Percentiles rank a stretch among this genome's conserved stretches.
Evolutionary conservation across 2,888 invertebrate genomes (phyloP).

Genomic region (Synanthedon vespiformis): DNA sequence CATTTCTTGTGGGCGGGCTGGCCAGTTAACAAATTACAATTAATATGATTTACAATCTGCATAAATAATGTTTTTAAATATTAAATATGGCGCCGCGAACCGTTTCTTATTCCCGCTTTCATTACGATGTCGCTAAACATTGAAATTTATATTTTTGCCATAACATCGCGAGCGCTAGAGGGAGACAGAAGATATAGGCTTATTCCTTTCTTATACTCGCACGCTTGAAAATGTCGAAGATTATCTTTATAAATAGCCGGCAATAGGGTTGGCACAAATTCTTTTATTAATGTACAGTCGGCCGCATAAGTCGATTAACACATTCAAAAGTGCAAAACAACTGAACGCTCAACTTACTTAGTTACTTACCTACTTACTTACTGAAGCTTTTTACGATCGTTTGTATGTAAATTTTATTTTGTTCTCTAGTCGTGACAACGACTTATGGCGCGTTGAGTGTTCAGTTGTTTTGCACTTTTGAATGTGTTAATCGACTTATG

Average conservation of each 20-base stretch:
- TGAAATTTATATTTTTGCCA: constrained; percentile 22
- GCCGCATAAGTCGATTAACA: no score
- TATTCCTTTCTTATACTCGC: not conserved
- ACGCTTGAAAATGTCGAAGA: constrained; percentile 4
- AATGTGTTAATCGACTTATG: no score
- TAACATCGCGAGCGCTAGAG: constrained; percentile 3
- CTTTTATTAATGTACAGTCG: no score
- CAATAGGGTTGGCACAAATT: not conserved
- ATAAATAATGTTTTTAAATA: constrained; percentile 43
- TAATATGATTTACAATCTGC: constrained; percentile 50
- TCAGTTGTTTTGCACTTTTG: no score
- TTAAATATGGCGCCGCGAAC: constrained; percentile 26
- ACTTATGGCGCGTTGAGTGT: no score
- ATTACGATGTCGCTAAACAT: constrained; percentile 39
- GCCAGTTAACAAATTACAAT: constrained; percentile 47
- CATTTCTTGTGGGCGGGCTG: constrained; percentile 13
- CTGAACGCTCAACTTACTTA: no score
- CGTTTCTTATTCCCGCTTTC: constrained; percentile 18
- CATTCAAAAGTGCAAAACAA: no score
- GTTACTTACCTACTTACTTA: no score
- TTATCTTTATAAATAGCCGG: not conserved
- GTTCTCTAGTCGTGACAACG: no score
- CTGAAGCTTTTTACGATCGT: no score
- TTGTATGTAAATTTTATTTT: no score
- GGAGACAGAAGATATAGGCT: not conserved